Evolutionary conservation across 2,797 vertebrate genomes (phyloP), one percentile per base, ranked within the genome.

Genomic region (Poliocrania exsul): DNA sequence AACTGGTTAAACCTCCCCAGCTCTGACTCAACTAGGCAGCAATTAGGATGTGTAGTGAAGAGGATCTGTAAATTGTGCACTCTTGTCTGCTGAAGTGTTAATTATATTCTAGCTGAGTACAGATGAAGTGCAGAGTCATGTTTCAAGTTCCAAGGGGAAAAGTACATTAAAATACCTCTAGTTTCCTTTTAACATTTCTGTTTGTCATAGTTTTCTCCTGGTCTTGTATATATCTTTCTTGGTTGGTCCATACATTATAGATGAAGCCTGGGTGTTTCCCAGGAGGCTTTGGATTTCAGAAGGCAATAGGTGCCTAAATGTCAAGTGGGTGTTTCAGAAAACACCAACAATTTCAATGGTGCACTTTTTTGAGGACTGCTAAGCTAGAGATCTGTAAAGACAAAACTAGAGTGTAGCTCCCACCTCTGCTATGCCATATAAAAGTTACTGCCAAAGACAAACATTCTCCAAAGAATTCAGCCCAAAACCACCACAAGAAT

Each of bases 21-120:
- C 58, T 71, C 89, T 87, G 85, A 95, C 72, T 92, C 92, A 92
- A 56, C 67, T 16, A 67, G 21, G 49, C 74, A 92, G 66, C 57
- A 86, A 88, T 71, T 86, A 79, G 51, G 67, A 81, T 29, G 23
- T 16, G 28, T 33, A 29, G 35, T 19, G 35, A 71, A 60, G 33
- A 86, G 58, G 33, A 72, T 90, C 61, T 64, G 56, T 38, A 81
- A 87, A 90, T 40, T 70, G 46, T 86, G 61, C 15, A 5, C 53
- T 88, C 37, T 49, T 1, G 1, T 66, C 56, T 94, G 46, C 26
- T 91, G 40, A 88, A 90, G 49, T 46, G 65, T 65, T 83, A 88
- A 91, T 83, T 25, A 4, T 42, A 56, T 50, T 88, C 49, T 65
- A 88, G 79, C 40, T 86, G 82, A 57, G 23, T 71, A 57, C 23